Conservation (phyloP, 1,140 invertebrate species). For the Sipha flava region DNA sequence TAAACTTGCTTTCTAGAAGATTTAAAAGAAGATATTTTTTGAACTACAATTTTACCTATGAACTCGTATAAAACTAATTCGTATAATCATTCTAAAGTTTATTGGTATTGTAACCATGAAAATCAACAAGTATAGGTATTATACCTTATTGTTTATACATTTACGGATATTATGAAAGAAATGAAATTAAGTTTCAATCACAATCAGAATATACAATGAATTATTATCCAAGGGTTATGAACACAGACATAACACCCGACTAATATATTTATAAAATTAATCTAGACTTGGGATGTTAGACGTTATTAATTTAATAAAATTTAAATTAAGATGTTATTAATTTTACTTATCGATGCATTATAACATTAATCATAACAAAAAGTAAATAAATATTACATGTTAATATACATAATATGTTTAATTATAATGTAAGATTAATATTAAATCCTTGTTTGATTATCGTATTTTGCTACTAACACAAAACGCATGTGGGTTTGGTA, state of each 20-base stretch:
- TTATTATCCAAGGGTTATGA: constrained; percentile 38
- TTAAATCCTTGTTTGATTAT: background rate
- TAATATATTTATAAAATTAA: background rate
- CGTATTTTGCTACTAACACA: background rate
- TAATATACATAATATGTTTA: background rate
- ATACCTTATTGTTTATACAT: no score
- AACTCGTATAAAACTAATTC: constrained; percentile 51
- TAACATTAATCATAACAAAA: background rate
- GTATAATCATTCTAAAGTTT: constrained; percentile 48
- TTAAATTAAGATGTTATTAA: no score
- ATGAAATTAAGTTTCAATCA: constrained; percentile 58
- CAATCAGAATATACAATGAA: constrained; percentile 50
- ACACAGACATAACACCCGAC: background rate
- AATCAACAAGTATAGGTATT: constrained; percentile 49
- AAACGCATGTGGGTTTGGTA: constrained; percentile 18
- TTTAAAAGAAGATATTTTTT: constrained; percentile 51
- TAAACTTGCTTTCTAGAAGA: background rate
- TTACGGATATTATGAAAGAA: constrained; percentile 58
- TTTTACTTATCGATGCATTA: background rate
- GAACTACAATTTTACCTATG: constrained; percentile 45
- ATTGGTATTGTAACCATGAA: constrained; percentile 54
- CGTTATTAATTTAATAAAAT: no score
- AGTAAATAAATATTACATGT: no score
- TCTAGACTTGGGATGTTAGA: background rate
- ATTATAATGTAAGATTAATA: background rate